Percentiles rank a stretch among this genome's conserved stretches.
phyloP scores from a whole-genome alignment of 1,140 invertebrate species.

The Aphelinus certus region DNA sequence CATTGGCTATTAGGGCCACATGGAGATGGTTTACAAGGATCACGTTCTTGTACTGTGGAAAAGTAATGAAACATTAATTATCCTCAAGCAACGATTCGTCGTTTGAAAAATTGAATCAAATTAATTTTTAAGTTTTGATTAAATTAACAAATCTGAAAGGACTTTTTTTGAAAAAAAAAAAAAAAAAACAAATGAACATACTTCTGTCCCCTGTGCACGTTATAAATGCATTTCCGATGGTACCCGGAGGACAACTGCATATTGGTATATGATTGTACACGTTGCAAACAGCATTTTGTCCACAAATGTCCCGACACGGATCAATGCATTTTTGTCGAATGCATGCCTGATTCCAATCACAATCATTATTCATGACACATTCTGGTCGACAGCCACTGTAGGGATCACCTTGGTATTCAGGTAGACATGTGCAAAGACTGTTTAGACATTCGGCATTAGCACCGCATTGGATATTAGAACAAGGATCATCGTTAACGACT shows the following conservation, averaged over 20 bases:
- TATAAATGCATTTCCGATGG: conserved; percentile 65
- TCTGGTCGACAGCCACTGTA: conserved; percentile 66
- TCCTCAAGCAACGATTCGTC: too few relatives aligned
- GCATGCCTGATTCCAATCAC: conserved; percentile 64
- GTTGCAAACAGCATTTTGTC: conserved; percentile 65
- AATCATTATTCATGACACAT: conserved; percentile 64
- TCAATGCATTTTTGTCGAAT: conserved; percentile 66
- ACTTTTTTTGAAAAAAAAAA: conserved; percentile 33
- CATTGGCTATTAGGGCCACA: conserved; percentile 77
- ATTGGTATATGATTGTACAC: conserved; percentile 65
- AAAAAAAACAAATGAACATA: conserved; percentile 46
- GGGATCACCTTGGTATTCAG: conserved; percentile 74
- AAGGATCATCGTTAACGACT: conserved; percentile 49
- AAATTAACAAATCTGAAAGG: too few relatives aligned
- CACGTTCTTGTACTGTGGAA: conserved; percentile 37
- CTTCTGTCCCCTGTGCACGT: conserved; percentile 43
- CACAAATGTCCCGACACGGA: conserved; percentile 68
- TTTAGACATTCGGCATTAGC: conserved; percentile 65
- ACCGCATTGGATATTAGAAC: conserved; percentile 60
- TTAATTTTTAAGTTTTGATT: too few relatives aligned
- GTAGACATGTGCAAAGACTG: conserved; percentile 71
- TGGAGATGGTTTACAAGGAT: conserved; percentile 68
- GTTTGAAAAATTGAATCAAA: too few relatives aligned
- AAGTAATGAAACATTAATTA: too few relatives aligned
- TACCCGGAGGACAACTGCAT: conserved; percentile 64